phyloP scores from a whole-genome alignment of 2,888 invertebrate genomes.

The Lepetodrilus schrolli region DNA sequence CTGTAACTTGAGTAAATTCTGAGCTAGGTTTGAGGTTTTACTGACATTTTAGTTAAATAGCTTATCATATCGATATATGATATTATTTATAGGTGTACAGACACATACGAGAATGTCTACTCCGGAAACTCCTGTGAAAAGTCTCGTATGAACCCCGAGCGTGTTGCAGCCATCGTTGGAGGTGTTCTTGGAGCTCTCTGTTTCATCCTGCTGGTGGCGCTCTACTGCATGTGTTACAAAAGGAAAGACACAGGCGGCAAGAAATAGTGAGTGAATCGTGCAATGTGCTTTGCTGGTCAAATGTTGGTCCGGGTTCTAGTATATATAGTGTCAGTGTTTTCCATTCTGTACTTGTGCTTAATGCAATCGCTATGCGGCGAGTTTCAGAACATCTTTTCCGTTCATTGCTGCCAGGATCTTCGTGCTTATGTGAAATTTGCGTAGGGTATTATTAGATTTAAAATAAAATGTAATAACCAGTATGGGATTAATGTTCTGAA shows the following conservation, averaged over 20 bases:
- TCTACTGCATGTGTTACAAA: constrained; percentile 24
- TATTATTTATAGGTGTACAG: constrained; percentile 14
- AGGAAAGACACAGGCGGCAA: not conserved
- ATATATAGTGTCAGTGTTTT: not conserved
- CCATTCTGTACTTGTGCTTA: not conserved
- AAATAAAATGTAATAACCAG: too few relatives aligned
- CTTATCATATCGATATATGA: too few relatives aligned
- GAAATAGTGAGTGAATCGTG: constrained; percentile 29
- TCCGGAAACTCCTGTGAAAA: constrained; percentile 1
- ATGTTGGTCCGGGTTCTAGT: not conserved
- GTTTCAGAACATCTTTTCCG: too few relatives aligned
- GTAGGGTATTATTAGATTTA: too few relatives aligned
- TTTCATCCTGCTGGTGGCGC: constrained; percentile 16
- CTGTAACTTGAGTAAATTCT: too few relatives aligned
- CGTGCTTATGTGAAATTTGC: too few relatives aligned
- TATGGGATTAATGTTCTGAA: too few relatives aligned
- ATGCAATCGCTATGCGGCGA: too few relatives aligned
- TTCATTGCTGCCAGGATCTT: not conserved
- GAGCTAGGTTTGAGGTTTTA: not conserved
- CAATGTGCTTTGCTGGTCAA: too few relatives aligned
- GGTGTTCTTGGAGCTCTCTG: constrained; percentile 32
- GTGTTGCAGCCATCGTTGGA: constrained; percentile 25
- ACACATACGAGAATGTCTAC: constrained; percentile 5
- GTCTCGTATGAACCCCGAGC: constrained; percentile 6
- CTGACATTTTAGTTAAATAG: too few relatives aligned